Evolutionary conservation across 2,113 vertebrate species (phyloP).

Genomic region (Microcebus jonahi): DNA sequence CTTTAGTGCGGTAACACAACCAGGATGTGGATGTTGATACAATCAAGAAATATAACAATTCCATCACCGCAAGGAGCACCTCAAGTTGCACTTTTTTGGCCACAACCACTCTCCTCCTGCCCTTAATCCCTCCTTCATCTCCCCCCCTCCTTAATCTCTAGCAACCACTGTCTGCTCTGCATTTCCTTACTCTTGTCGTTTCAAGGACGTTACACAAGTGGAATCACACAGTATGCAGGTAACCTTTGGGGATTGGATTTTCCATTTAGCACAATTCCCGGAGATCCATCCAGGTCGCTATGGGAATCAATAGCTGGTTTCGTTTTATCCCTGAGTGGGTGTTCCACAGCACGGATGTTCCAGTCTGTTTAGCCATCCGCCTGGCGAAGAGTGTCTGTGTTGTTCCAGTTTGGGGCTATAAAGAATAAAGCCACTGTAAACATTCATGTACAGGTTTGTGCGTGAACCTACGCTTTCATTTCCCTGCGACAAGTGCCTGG

Average conservation of each 20-base stretch:
- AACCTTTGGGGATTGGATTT: not conserved
- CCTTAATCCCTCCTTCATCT: not conserved
- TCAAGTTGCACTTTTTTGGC: not conserved
- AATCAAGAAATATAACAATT: not conserved
- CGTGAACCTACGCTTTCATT: not conserved
- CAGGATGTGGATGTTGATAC: not conserved
- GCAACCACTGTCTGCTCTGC: not conserved
- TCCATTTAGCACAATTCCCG: not conserved
- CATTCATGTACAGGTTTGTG: not conserved
- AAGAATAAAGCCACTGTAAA: not conserved
- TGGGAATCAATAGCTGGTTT: not conserved
- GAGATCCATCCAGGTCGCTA: not conserved
- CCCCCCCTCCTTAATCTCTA: not conserved
- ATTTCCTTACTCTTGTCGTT: not conserved
- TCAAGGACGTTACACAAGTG: not conserved
- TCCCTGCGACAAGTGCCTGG: not conserved
- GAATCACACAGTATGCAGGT: not conserved
- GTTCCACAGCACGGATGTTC: fast-evolving
- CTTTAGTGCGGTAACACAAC: not conserved
- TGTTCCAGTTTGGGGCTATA: not conserved
- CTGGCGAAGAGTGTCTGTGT: not conserved
- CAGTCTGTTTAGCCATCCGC: not conserved
- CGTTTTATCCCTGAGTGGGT: not conserved
- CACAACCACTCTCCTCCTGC: not conserved
- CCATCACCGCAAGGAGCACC: no score